Percentiles rank a stretch among this genome's conserved stretches.
Evolutionary conservation across 2,113 vertebrate species (phyloP).

Genomic region (Nothoprocta pentlandii): DNA sequence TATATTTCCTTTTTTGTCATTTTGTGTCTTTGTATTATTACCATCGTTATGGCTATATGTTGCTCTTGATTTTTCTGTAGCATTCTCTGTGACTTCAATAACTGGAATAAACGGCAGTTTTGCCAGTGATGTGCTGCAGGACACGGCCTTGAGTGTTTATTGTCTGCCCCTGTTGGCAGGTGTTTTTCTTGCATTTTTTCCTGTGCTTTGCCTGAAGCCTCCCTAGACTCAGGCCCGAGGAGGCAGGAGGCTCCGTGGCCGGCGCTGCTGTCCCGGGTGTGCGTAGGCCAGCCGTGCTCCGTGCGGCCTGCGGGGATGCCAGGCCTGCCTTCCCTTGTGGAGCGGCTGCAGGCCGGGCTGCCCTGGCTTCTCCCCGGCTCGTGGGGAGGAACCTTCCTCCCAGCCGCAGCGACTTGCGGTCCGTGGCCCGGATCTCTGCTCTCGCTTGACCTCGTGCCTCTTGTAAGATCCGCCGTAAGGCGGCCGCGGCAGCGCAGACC

Average conservation of each 20-base stretch:
- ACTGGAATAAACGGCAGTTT: background rate
- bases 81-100: background rate
- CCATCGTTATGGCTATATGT: background rate
- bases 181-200: background rate
- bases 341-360: background rate
- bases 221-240: background rate
- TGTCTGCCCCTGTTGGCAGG: background rate
- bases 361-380: background rate
- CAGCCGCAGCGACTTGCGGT: background rate
- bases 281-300: background rate
- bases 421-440: background rate
- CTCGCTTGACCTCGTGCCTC: slow-evolving; percentile 18
- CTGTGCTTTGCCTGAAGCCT: background rate
- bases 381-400: background rate
- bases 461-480: slow-evolving; percentile 18
- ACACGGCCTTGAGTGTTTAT: background rate
- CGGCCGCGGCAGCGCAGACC: background rate
- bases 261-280: background rate
- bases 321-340: background rate
- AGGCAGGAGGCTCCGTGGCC: background rate
- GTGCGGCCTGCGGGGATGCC: background rate
- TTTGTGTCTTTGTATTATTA: background rate
- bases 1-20: background rate
- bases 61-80: background rate
- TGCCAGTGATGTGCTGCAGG: background rate